Evolutionary conservation across 2,888 invertebrate species (phyloP).

Genomic region (Nycteola revayana): DNA sequence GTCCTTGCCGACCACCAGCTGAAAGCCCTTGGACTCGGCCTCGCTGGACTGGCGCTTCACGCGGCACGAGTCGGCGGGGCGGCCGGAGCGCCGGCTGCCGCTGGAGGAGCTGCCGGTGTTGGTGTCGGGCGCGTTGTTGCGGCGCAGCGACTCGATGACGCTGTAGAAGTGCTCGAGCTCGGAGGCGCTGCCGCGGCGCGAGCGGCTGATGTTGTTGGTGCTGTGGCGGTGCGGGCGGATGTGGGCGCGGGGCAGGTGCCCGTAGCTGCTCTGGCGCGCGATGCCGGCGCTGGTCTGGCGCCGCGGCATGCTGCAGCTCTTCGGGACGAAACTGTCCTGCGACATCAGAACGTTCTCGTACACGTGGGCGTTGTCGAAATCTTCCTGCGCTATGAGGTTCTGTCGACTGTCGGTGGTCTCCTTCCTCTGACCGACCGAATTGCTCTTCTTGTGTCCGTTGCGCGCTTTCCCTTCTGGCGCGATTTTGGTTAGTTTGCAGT

Average conservation of each 20-base stretch:
- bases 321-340: constrained; percentile 60
- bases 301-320: constrained; percentile 76
- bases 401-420: constrained; percentile 75
- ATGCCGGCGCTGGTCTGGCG: constrained; percentile 57
- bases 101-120: constrained; percentile 63
- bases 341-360: constrained; percentile 68
- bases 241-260: constrained; percentile 62
- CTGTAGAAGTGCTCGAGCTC: constrained; percentile 69
- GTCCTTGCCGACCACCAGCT: constrained; percentile 64
- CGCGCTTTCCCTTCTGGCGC: constrained; percentile 52
- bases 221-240: constrained; percentile 60
- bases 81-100: constrained; percentile 50
- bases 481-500: constrained; percentile 65
- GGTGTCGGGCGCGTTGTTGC: constrained; percentile 48
- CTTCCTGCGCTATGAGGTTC: constrained; percentile 70
- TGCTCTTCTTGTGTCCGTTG: constrained; percentile 69
- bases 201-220: constrained; percentile 55
- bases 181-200: constrained; percentile 51
- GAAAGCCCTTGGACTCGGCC: constrained; percentile 56
- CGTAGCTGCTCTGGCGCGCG: constrained; percentile 67
- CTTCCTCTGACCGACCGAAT: constrained; percentile 68
- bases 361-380: constrained; percentile 63
- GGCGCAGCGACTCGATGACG: constrained; percentile 61
- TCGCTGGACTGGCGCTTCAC: constrained; percentile 65
- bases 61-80: constrained; percentile 43